These are phyloP conservation scores for Chrysocyon brachyurus DNA, from an alignment of 2,797 vertebrate species.

Conservation along the genomic window DNA sequence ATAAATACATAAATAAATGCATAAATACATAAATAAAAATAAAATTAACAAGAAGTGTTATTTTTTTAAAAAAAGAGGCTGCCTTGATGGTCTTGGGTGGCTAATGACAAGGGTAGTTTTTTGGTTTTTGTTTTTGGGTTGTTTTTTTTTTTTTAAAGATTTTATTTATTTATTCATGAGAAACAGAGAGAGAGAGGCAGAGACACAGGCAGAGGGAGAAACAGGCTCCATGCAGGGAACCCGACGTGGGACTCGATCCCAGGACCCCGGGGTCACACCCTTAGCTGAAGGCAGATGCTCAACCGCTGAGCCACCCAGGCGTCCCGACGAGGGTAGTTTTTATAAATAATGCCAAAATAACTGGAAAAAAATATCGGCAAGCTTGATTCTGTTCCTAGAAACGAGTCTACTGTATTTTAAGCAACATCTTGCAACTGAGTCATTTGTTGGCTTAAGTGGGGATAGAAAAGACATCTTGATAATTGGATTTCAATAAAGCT, in stretches of 20 bases:
- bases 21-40: too few relatives aligned
- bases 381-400: not conserved
- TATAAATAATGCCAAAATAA: conserved; percentile 44
- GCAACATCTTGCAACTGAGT: conserved; percentile 25
- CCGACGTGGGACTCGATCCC: too few relatives aligned
- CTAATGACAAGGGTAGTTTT: not conserved
- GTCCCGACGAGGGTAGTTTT: not conserved
- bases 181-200: too few relatives aligned
- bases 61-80: not conserved
- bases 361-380: conserved; percentile 27
- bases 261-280: too few relatives aligned
- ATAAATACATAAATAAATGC: too few relatives aligned
- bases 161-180: too few relatives aligned
- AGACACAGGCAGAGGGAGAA: too few relatives aligned
- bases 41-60: not conserved
- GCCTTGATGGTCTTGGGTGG: not conserved
- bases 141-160: too few relatives aligned
- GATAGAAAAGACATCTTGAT: not conserved
- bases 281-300: too few relatives aligned
- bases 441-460: conserved; percentile 6
- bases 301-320: too few relatives aligned
- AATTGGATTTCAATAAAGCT: conserved; percentile 59
- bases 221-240: too few relatives aligned
- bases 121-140: too few relatives aligned
- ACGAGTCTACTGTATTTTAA: conserved; percentile 22